Conservation (phyloP, 2,888 invertebrate genomes). For the Harmothoe impar region DNA sequence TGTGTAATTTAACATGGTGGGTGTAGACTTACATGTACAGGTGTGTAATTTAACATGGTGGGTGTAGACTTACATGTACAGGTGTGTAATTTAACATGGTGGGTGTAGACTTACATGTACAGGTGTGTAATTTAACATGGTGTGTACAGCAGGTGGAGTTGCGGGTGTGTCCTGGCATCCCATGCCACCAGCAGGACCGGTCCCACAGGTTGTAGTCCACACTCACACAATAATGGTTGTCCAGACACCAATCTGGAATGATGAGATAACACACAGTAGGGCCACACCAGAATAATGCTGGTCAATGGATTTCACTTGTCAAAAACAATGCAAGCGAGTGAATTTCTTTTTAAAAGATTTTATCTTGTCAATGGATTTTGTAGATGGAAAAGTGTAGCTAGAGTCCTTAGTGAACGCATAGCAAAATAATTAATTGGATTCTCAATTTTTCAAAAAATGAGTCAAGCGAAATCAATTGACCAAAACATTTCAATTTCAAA, state of each 20-base stretch:
- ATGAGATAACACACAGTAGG: background rate
- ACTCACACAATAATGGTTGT: background rate
- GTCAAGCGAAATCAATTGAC: background rate
- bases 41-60: no score
- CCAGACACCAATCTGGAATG: conserved; percentile 7
- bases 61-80: no score
- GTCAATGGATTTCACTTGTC: no score
- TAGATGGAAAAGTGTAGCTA: background rate
- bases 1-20: no score
- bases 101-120: conserved; percentile 20
- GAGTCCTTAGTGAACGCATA: background rate
- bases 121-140: background rate
- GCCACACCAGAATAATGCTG: no score
- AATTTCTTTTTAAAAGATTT: background rate
- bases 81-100: no score
- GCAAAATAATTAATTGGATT: background rate
- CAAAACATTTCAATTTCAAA: no score
- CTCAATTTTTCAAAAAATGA: background rate
- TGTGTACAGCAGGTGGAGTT: conserved; percentile 28
- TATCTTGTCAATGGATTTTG: background rate
- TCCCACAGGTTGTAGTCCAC: conserved; percentile 55
- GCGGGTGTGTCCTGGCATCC: background rate
- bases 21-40: no score
- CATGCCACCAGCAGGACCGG: conserved; percentile 54
- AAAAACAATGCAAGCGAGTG: no score